Evolutionary conservation across 2,888 invertebrate species (phyloP), one percentile per base, ranked within the genome.

Genomic region (Leptothorax acervorum): DNA sequence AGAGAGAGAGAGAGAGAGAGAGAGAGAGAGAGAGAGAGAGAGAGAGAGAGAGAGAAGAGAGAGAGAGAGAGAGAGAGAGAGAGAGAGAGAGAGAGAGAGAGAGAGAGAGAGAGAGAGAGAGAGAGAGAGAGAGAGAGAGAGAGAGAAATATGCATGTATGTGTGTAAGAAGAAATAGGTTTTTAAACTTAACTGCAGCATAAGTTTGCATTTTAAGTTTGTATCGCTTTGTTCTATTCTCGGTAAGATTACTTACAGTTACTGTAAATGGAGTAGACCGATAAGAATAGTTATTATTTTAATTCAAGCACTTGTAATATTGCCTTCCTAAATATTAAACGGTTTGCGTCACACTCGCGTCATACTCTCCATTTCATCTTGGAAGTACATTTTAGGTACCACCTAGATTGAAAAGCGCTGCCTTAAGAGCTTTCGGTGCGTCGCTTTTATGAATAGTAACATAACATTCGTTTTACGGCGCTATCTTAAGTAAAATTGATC

Each of bases 301-400:
- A 1, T 70, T n/a, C 23, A 15, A 35, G 9, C 8, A n/a, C 42
- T n/a, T 45, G 0, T n/a, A 55, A 68, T 45, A 55, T 35, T 28
- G 15, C 23, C 12, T 70, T 42, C 2, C 8, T 3, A 55, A 11
- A 57, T 3, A 23, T 70, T 55, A 68, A 78, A 68, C n/a, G 42
- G 6, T 68, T 53, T 39, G 9, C n/a, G n/a, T 65, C 51, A 9
- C 60, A 65, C 11, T 78, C 15, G 35, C 35, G 35, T 35, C 6
- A 35, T 78, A 74, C 31, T 62, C 23, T 51, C 55, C 15, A 15
- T 66, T 74, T 87, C 70, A 86, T 84, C 74, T 55, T 53, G 68
- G 55, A 51, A 45, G 42, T 75, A 65, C 31, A 70, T 57, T 81
- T 75, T 63, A 76, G 83, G 60, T 51, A 31, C 31, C 35, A 55